Percentiles rank a stretch among this genome's conserved stretches.
Conservation (phyloP, 2,113 vertebrate genomes). For the Cavia aperea region DNA sequence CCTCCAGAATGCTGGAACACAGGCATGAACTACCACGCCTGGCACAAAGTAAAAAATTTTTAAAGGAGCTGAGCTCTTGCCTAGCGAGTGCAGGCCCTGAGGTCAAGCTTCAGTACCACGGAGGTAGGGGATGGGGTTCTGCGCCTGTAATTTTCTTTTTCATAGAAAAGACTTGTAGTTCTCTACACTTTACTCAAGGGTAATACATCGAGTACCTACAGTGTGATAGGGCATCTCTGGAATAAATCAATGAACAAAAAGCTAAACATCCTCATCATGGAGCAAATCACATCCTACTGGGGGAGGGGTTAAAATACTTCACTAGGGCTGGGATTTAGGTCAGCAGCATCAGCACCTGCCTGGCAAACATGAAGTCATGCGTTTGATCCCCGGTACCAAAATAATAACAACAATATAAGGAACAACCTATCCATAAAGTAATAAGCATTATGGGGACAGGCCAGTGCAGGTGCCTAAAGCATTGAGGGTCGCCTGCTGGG, state of each 20-base stretch:
- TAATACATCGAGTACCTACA: neutral
- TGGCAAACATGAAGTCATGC: no score
- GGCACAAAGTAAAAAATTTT: neutral
- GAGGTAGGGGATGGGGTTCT: no score
- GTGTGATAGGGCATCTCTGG: neutral
- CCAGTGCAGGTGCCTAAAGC: neutral
- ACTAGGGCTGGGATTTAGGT: no score
- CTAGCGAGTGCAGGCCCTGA: neutral
- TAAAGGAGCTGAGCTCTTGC: neutral
- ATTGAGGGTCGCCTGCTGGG: neutral
- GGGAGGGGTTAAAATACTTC: neutral
- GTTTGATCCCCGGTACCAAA: no score
- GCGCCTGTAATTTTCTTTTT: neutral
- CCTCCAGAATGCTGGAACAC: neutral
- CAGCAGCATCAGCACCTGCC: no score
- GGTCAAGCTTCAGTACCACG: neutral
- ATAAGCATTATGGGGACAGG: neutral
- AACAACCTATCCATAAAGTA: neutral
- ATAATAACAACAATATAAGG: no score
- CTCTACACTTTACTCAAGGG: neutral
- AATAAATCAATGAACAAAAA: conserved; percentile 9
- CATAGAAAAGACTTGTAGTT: neutral
- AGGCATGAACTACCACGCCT: neutral
- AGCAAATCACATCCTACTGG: neutral
- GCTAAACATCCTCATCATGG: neutral